Percentiles rank a stretch among this genome's conserved stretches.
These are phyloP conservation scores for Sebastes oblongus DNA, from an alignment of 2,797 vertebrate species.

Conservation along the genomic window DNA sequence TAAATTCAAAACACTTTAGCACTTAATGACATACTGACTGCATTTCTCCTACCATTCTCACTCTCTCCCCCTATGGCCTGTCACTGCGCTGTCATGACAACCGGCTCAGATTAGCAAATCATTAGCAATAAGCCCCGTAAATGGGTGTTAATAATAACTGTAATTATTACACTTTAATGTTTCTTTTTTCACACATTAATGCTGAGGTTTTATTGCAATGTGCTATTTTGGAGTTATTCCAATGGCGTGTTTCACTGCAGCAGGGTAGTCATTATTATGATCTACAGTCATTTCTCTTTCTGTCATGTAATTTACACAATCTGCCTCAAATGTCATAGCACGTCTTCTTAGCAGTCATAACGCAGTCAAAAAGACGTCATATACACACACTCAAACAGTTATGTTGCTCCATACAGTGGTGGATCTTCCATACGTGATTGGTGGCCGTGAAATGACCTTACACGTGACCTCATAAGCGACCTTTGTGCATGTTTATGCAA, in stretches of 20 bases:
- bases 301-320: not conserved
- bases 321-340: not conserved
- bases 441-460: not conserved
- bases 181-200: conserved; percentile 21
- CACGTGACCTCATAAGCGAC: not conserved
- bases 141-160: conserved; percentile 34
- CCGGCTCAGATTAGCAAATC: conserved; percentile 36
- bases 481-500: not conserved
- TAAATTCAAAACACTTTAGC: conserved; percentile 43
- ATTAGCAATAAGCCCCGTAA: conserved; percentile 15
- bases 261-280: not conserved
- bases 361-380: not conserved
- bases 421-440: not conserved
- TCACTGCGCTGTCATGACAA: conserved; percentile 64
- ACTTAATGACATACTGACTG: conserved; percentile 31
- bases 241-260: not conserved
- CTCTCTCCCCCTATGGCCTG: not conserved
- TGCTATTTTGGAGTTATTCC: not conserved
- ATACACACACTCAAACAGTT: not conserved
- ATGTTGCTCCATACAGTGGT: not conserved
- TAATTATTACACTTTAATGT: conserved; percentile 16
- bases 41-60: not conserved
- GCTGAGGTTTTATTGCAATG: not conserved
- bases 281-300: not conserved
- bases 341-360: not conserved